These are phyloP conservation scores for Pygmarrhopalites habei DNA, from an alignment of 1,140 invertebrate genomes.

Conservation along the genomic window DNA sequence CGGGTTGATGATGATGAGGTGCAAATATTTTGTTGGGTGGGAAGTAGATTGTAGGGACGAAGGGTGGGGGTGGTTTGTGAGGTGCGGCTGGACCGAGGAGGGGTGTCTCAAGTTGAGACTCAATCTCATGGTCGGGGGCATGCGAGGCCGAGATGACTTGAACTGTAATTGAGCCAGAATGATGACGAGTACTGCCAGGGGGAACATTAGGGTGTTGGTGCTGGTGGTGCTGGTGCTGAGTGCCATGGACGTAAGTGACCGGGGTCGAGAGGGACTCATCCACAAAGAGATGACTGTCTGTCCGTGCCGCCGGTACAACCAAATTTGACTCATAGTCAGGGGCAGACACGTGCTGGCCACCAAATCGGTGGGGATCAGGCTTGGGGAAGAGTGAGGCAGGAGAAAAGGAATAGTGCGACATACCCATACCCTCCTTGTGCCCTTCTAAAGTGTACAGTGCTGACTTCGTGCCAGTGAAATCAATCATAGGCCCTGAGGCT, in stretches of 20 bases:
- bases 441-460: conserved; percentile 48
- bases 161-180: conserved; percentile 47
- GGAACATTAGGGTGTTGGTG: conserved; percentile 5
- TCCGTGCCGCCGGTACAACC: conserved; percentile 42
- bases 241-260: conserved; percentile 40
- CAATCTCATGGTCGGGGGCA: conserved; percentile 46
- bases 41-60: conserved; percentile 22
- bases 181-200: conserved; percentile 37
- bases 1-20: conserved; percentile 15
- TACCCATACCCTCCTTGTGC: conserved; percentile 47
- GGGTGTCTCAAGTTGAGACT: conserved; percentile 51
- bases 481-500: conserved; percentile 45
- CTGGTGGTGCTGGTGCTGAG: not conserved
- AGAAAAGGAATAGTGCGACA: conserved; percentile 53
- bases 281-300: conserved; percentile 43
- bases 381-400: conserved; percentile 45
- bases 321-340: conserved; percentile 33
- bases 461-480: conserved; percentile 51
- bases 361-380: conserved; percentile 32
- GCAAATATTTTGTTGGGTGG: conserved; percentile 18
- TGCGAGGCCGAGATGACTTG: conserved; percentile 47
- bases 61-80: conserved; percentile 22
- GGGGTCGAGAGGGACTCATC: conserved; percentile 44
- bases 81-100: conserved; percentile 41
- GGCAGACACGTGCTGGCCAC: conserved; percentile 34